phyloP scores from a whole-genome alignment of 1,140 invertebrate genomes.

The Melanaphis sacchari region DNA sequence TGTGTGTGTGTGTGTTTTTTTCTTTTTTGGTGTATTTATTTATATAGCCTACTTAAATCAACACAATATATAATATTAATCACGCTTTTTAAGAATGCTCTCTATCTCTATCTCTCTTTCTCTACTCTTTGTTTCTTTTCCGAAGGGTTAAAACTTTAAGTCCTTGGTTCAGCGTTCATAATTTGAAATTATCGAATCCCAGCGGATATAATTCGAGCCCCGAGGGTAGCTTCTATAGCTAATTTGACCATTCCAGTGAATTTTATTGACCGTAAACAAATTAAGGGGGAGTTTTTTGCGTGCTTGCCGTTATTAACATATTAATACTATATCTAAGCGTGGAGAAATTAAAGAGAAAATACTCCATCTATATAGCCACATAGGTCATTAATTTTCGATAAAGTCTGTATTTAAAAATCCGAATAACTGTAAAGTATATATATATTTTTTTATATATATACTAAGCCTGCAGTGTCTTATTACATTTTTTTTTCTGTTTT shows the following conservation, averaged over 20 bases:
- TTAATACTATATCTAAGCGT: not conserved
- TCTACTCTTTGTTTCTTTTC: not conserved
- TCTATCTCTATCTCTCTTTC: not conserved
- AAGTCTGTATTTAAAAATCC: not conserved
- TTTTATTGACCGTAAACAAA: constrained; percentile 18
- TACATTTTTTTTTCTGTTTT: not conserved
- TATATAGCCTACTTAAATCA: not conserved
- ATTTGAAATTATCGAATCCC: constrained; percentile 24
- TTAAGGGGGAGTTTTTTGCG: not conserved
- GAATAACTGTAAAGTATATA: not conserved
- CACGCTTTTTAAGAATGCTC: not conserved
- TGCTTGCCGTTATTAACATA: not conserved
- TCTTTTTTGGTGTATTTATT: not conserved
- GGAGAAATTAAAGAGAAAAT: not conserved
- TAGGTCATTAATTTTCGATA: not conserved
- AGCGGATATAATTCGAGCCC: not conserved
- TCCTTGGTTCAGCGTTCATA: not conserved
- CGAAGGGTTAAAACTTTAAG: not conserved
- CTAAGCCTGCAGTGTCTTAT: not conserved
- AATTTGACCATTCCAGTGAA: constrained; percentile 15
- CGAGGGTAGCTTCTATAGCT: not conserved
- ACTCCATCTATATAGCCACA: not conserved
- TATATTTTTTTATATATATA: not conserved
- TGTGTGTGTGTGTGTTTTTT: not conserved
- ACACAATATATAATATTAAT: not conserved